Evolutionary conservation across 2,113 vertebrate genomes (phyloP).

Genomic region (Chinchilla lanigera): DNA sequence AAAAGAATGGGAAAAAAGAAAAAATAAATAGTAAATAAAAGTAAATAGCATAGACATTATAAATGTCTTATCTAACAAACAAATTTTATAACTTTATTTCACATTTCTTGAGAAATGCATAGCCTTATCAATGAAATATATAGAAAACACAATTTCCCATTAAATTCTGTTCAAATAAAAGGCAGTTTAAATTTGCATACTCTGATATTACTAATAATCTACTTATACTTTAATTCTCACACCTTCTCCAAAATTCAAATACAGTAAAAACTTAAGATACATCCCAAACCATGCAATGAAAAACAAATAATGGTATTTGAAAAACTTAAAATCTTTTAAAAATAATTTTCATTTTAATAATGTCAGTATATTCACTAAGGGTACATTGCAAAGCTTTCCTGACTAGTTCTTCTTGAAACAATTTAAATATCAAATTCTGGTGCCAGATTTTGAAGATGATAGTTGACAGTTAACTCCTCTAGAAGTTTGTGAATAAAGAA

Average conservation of each 20-base stretch:
- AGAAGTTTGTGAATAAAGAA: conserved; percentile 41
- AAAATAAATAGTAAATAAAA: background rate
- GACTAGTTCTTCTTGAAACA: background rate
- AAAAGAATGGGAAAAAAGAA: background rate
- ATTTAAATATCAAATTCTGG: background rate
- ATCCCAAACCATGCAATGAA: background rate
- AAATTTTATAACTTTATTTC: background rate
- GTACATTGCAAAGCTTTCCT: background rate
- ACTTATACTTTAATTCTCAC: background rate
- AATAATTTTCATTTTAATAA: conserved; percentile 4
- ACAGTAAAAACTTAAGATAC: background rate
- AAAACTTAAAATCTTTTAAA: background rate
- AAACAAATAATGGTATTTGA: background rate
- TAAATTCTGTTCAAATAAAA: background rate
- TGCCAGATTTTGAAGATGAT: background rate
- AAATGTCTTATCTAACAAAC: background rate
- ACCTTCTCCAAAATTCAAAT: background rate
- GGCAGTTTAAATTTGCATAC: background rate
- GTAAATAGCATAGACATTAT: too few relatives aligned
- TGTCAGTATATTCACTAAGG: background rate
- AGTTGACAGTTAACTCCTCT: conserved; percentile 24
- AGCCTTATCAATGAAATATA: background rate
- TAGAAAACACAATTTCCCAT: background rate
- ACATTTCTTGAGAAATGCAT: background rate
- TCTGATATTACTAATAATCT: background rate